phyloP scores from a whole-genome alignment of 1,140 invertebrate species.

The Whitmania pigra region DNA sequence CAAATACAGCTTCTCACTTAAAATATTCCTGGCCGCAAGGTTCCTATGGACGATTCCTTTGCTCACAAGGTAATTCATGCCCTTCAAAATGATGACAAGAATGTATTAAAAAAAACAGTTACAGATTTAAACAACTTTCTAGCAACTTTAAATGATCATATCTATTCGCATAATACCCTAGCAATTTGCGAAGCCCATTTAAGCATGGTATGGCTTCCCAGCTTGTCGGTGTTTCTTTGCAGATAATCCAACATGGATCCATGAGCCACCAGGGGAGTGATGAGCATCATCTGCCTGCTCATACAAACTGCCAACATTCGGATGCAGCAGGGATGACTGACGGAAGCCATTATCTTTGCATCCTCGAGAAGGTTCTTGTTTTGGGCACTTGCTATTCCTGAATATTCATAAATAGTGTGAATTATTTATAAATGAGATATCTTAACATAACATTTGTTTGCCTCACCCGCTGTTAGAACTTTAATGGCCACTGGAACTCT shows the following conservation, averaged over 20 bases:
- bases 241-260: constrained; percentile 92
- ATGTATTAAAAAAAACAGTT: too few species aligned
- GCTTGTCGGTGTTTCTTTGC: constrained; percentile 59
- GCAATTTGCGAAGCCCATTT: constrained; percentile 98
- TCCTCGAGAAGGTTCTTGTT: constrained; percentile 82
- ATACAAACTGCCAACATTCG: constrained; percentile 89
- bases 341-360: constrained; percentile 94
- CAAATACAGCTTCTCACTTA: constrained; percentile 35
- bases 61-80: constrained; percentile 87
- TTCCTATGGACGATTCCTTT: constrained; percentile 80
- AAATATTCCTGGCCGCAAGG: constrained; percentile 81
- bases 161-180: constrained; percentile 46
- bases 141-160: too few species aligned
- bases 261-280: constrained; percentile 90
- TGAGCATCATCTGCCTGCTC: constrained; percentile 85
- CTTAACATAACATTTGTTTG: too few species aligned
- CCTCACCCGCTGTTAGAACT: constrained; percentile 57
- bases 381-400: constrained; percentile 65
- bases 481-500: constrained; percentile 98
- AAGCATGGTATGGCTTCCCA: constrained; percentile 83
- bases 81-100: constrained; percentile 28
- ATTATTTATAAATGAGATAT: too few species aligned
- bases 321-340: constrained; percentile 86
- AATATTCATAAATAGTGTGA: background rate
- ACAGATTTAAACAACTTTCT: too few species aligned